Evolutionary conservation across 35 echinoderm and acorn worm genomes (phyloP), one percentile per base, ranked within the genome.

Genomic region (Apostichopus parvimensis): DNA sequence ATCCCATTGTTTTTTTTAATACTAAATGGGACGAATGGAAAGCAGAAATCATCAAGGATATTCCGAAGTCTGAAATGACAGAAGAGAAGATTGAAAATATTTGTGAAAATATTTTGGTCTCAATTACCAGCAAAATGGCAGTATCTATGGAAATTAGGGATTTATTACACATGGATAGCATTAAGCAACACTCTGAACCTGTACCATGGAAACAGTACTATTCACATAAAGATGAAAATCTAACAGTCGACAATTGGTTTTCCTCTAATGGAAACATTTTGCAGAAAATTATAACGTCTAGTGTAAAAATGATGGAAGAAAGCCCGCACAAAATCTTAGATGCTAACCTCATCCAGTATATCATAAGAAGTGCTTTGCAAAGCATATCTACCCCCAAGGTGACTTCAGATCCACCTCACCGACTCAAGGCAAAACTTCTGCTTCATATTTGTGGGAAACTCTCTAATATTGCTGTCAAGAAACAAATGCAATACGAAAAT

Each of bases 401-500:
- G 6, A 58, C 17, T 8, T 7, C 81, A 18, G 81, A 84, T 1
- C 81, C 81, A n/a, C 81, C 81, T 17, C 18, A 84, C 58, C 52
- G 13, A 6, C 23, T 84, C 8, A 84, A 84, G 54, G 81, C 81
- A 58, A 84, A 84, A 58, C 9, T 84, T 5, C 8, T 84, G 1
- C 81, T 84, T 20, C 54, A 58, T 11, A 84, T 84, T 21, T 56
- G 81, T 58, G 81, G 81, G 10, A 84, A 59, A 84, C 8, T 84
- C 8, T 84, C 23, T 24, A 59, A 62, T 4, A 24, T 84, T 20
- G 54, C 81, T n/a, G 54, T 59, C 14, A 56, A 57, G 58, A 60
- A 84, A 22, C 54, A 58, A 21, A 22, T 53, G 0, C 17, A 58
- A 23, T 23, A 59, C 20, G 0, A 34, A 34, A 34, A 34, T 1